A percentile compares a stretch with the other conserved stretches of the same genome.
phyloP scores from a whole-genome alignment of 2,797 vertebrate species.

The Apogon hyalosoma region DNA sequence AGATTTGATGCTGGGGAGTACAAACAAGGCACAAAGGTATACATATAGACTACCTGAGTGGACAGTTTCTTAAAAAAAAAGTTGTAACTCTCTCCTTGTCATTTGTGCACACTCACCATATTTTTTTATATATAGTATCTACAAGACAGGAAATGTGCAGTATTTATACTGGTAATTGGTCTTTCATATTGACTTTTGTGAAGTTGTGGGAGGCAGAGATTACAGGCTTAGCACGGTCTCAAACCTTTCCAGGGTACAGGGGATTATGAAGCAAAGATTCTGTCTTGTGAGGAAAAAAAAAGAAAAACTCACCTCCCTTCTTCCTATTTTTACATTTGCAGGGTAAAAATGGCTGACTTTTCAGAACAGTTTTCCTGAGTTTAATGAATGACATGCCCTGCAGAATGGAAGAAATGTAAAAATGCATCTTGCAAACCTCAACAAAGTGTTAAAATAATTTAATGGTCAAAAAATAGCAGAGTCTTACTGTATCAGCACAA shows the following conservation, averaged over 20 bases:
- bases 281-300: conserved; percentile 50
- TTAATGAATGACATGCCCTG: conserved; percentile 60
- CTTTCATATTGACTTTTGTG: conserved; percentile 72
- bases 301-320: conserved; percentile 38
- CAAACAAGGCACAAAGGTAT: background rate
- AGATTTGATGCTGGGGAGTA: background rate
- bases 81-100: conserved; percentile 5
- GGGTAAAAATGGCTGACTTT: conserved; percentile 59
- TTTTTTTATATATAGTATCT: conserved; percentile 30
- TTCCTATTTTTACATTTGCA: conserved; percentile 60
- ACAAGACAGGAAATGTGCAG: conserved; percentile 50
- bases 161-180: conserved; percentile 71
- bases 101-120: conserved; percentile 4
- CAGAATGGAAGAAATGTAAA: conserved; percentile 55
- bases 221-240: conserved; percentile 73
- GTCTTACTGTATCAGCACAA: conserved; percentile 27
- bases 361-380: conserved; percentile 45
- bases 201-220: conserved; percentile 78
- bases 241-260: conserved; percentile 70
- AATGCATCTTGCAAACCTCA: conserved; percentile 41
- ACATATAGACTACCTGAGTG: conserved; percentile 2
- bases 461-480: conserved; percentile 27
- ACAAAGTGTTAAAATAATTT: conserved; percentile 41
- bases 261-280: conserved; percentile 72
- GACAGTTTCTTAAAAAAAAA: conserved; percentile 10